A percentile compares a stretch with the other conserved stretches of the same genome.
phyloP scores from a whole-genome alignment of 1,140 invertebrate genomes.

The Papilio machaon region DNA sequence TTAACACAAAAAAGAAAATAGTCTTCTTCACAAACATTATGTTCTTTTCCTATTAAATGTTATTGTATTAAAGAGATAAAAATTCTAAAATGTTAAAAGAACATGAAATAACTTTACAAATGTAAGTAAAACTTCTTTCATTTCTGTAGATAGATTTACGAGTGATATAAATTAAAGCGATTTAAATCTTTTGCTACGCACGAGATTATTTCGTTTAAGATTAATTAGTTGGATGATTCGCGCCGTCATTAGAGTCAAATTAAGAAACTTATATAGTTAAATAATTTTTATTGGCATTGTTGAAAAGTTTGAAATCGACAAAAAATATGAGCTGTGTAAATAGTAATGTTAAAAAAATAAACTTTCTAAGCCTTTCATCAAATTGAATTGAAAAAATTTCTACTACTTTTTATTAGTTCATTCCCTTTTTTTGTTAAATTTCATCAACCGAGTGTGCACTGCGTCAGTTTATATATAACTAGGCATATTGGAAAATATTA shows the following conservation, averaged over 20 bases:
- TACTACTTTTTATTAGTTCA: too few relatives aligned
- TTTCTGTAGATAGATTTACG: conserved; percentile 3
- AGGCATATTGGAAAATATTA: neutral
- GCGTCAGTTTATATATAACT: neutral
- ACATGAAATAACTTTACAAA: neutral
- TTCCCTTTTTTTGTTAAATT: neutral
- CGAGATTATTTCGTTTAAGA: conserved; percentile 16
- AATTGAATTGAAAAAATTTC: neutral
- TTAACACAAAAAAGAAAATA: too few relatives aligned
- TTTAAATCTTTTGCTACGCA: neutral
- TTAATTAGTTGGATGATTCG: conserved; percentile 14
- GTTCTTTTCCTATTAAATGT: too few relatives aligned
- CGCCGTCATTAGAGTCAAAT: conserved; percentile 13
- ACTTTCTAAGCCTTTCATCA: too few relatives aligned
- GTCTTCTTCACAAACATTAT: too few relatives aligned
- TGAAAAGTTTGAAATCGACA: neutral
- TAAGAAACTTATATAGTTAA: neutral
- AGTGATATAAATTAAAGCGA: neutral
- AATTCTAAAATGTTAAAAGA: neutral
- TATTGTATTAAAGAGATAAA: neutral
- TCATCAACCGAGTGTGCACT: neutral
- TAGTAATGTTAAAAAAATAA: too few relatives aligned
- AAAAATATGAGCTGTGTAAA: neutral
- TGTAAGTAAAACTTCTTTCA: neutral
- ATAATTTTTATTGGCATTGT: neutral